These are phyloP conservation scores for Carettochelys insculpta DNA, from an alignment of 2,113 vertebrate species.

Conservation along the genomic window DNA sequence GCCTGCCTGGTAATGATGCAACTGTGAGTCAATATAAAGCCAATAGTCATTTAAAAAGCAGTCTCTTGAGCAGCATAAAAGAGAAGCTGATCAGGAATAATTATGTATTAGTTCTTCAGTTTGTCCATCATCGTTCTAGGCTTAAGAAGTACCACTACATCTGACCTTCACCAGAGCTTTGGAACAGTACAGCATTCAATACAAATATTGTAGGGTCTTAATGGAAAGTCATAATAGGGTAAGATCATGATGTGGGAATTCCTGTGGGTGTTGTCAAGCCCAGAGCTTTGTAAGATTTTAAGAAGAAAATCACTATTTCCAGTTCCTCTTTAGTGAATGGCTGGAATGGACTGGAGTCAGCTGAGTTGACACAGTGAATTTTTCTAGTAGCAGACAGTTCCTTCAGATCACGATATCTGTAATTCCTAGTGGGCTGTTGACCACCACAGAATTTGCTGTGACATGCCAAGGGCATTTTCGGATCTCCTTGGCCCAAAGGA, in stretches of 20 bases:
- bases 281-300: not conserved
- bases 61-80: not conserved
- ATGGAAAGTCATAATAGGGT: not conserved
- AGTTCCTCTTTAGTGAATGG: not conserved
- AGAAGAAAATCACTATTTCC: not conserved
- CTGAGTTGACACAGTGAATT: not conserved
- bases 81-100: not conserved
- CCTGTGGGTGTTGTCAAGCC: not conserved
- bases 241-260: not conserved
- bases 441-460: not conserved
- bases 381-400: not conserved
- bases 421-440: not conserved
- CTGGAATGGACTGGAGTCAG: not conserved
- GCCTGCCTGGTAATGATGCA: not conserved
- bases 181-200: not conserved
- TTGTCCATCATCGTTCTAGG: not conserved
- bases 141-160: not conserved
- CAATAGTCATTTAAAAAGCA: not conserved
- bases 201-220: not conserved
- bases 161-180: not conserved
- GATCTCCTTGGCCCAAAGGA: not conserved
- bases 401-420: not conserved
- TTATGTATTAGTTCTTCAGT: not conserved
- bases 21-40: not conserved
- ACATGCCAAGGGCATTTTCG: not conserved